Base-by-base conservation (phyloP, 2,113 vertebrate species). In the Ovis canadensis region DNA sequence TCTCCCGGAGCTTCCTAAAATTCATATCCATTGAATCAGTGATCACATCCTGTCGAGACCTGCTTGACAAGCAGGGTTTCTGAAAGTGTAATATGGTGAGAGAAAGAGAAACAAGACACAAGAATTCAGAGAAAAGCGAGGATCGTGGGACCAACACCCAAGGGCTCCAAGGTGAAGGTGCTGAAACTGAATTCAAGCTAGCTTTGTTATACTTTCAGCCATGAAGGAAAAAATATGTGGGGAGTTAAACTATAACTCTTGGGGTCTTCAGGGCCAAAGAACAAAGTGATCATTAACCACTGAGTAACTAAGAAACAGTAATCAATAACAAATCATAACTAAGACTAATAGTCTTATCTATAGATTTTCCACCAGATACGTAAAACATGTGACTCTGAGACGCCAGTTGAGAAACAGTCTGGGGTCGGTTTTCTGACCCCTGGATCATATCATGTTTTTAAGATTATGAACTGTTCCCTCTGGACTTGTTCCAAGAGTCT, bases 171-270 rank as follows among this genome's bases (percentile, higher is more conserved):
- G n/a, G 19, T 6, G 67, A 71, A 71, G 19, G 21, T 40, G 10
- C n/a, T 0, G 0, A 71, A 71, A 71, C 67, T 23, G n/a, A 71
- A 23, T 71, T 21, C n/a, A 71, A 40, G 67, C 10, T 3, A 40
- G 67, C n/a, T 71, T 71, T 71, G 19, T 23, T 71, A 71, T 71
- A 40, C n/a, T 71, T 71, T 40, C 67, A 71, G 10, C 1, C 0
- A 0, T 71, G n/a, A 40, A 71, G 2, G n/a, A 71, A 71, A 71
- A 36, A 71, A 71, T 40, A 40, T 40, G 19, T 0, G 0, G 19
- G 62, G 19, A 71, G n/a, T 40, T 23, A 71, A 23, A 12, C 10
- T 40, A 23, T 36, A 71, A 36, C n/a, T 71, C 17, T 21, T 36
- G 64, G 1, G n/a, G 9, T 9, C 64, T 71, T 71, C 64, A 71